phyloP scores from a whole-genome alignment of 2,113 vertebrate genomes.

The Diglossa brunneiventris region DNA sequence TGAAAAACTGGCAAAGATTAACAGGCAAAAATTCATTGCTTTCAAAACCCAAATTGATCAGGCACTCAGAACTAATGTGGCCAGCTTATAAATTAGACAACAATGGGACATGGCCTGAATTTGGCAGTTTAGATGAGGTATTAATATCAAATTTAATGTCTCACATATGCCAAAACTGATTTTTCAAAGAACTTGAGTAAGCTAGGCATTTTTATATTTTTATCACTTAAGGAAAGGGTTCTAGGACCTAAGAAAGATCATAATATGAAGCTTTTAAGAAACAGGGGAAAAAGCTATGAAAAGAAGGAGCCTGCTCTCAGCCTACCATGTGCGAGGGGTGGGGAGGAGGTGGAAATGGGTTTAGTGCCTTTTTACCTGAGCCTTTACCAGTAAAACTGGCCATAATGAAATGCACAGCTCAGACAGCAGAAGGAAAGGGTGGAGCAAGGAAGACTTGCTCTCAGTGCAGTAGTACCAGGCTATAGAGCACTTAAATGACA shows the following conservation, averaged over 20 bases:
- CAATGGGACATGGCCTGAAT: neutral
- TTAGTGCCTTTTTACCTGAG: neutral
- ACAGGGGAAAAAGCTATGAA: neutral
- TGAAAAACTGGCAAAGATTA: neutral
- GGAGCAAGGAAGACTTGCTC: neutral
- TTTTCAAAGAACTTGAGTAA: neutral
- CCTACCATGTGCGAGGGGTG: neutral
- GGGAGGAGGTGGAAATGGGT: neutral
- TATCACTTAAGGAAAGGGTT: neutral
- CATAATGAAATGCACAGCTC: neutral
- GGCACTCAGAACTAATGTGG: neutral
- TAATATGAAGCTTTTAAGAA: neutral
- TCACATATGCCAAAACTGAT: neutral
- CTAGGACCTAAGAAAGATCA: neutral
- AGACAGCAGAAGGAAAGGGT: neutral
- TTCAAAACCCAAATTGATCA: neutral
- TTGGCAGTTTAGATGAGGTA: no score
- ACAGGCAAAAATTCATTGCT: neutral
- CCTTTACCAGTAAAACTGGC: neutral
- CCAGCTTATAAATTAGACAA: neutral
- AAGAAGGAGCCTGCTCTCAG: neutral
- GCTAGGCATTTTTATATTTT: neutral
- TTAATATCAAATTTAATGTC: neutral
- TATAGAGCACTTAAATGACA: neutral
- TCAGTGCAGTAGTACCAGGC: neutral